These are phyloP conservation scores for Urocolius indicus DNA, from an alignment of 2,113 vertebrate genomes.

Conservation along the genomic window DNA sequence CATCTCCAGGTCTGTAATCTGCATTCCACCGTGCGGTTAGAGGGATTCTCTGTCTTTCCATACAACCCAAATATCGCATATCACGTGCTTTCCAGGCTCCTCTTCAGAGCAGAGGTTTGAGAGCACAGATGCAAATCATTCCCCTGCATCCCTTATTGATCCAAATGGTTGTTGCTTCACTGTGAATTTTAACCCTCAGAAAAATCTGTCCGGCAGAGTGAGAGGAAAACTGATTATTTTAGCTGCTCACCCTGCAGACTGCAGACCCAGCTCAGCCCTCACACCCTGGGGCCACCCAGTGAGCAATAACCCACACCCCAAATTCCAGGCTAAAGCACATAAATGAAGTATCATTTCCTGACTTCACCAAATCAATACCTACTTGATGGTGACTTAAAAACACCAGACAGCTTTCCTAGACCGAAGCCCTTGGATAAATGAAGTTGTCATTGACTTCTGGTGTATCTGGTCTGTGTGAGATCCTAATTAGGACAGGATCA, in stretches of 20 bases:
- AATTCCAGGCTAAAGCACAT: neutral
- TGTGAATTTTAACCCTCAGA: neutral
- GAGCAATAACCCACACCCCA: neutral
- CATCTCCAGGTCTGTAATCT: neutral
- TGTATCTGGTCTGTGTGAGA: conserved; percentile 63
- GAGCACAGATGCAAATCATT: neutral
- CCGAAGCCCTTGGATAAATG: conserved; percentile 61
- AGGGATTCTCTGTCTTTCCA: neutral
- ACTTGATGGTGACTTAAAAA: conserved; percentile 71
- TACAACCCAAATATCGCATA: accelerated
- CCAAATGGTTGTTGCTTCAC: neutral
- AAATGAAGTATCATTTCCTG: conserved; percentile 56
- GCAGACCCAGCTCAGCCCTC: neutral
- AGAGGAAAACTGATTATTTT: accelerated
- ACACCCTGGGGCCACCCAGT: accelerated
- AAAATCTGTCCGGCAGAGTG: neutral
- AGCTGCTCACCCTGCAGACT: accelerated
- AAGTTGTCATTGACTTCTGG: conserved; percentile 73
- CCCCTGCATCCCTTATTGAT: conserved; percentile 31
- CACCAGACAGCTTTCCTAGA: conserved; percentile 58
- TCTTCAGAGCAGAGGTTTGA: neutral
- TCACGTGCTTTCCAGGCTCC: neutral
- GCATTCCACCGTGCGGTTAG: neutral
- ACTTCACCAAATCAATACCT: conserved; percentile 20
- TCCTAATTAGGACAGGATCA: conserved; percentile 72